Percentiles rank a stretch among this genome's conserved stretches.
Evolutionary conservation across 2,797 vertebrate genomes (phyloP).

Genomic region (Scolopax bukidnonensis): DNA sequence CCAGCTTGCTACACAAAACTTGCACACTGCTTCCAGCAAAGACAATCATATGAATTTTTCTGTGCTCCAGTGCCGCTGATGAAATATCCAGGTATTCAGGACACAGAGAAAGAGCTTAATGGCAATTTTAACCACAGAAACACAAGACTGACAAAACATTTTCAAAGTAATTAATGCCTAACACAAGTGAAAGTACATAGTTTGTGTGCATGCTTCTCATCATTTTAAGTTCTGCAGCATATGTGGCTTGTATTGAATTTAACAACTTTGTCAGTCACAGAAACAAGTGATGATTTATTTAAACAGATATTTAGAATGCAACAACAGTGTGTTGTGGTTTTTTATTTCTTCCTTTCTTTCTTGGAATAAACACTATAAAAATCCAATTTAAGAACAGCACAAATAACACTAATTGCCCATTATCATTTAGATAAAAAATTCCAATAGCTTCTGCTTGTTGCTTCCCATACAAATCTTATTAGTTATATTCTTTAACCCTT

Average conservation of each 20-base stretch:
- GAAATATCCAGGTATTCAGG: neutral
- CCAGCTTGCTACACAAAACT: neutral
- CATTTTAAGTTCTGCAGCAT: constrained; percentile 26
- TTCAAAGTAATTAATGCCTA: neutral
- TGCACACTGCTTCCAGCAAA: neutral
- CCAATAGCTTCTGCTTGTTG: constrained; percentile 15
- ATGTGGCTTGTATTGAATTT: constrained; percentile 36
- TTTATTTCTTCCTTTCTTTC: neutral
- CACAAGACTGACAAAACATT: constrained; percentile 4
- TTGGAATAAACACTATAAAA: constrained; percentile 42
- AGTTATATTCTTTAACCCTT: constrained; percentile 11
- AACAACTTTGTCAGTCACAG: constrained; percentile 22
- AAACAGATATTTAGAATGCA: constrained; percentile 46
- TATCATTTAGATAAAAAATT: constrained; percentile 33
- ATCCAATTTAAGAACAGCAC: neutral
- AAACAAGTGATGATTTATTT: constrained; percentile 40
- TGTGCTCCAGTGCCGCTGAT: neutral
- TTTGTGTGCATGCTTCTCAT: neutral
- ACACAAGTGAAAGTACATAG: constrained; percentile 7
- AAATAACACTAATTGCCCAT: constrained; percentile 47
- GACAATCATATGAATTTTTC: neutral
- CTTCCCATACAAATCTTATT: constrained; percentile 15
- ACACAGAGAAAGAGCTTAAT: neutral
- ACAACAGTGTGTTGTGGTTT: neutral
- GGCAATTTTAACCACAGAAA: constrained; percentile 10